Evolutionary conservation across 2,888 invertebrate species (phyloP), one percentile per base, ranked within the genome.

Genomic region (Scrobipalpa atriplicella): DNA sequence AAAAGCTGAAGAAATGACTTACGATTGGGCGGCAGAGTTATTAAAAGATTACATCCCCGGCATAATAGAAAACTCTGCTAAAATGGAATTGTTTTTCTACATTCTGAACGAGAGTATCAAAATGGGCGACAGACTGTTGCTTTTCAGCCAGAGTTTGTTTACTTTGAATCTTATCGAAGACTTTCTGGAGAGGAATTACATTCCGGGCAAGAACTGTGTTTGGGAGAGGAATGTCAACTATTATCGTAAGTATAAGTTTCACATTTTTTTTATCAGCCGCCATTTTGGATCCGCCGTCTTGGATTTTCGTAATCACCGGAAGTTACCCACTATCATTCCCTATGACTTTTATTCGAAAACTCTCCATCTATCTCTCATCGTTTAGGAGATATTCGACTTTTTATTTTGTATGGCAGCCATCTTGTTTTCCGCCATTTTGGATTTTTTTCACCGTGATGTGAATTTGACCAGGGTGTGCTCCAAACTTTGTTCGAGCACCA

Each of bases 71-170:
- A 98, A 98, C 80, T 98, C 99, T 2, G 97, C 97, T 1, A 99
- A 99, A 92, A 97, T 99, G 96, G 95, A 97, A 76, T 94, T 99
- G 58, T 96, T 99, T 78, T 97, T 99, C 86, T 96, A 96, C 74
- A 96, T 99, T 70, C 93, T 99, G 62, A 96, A 97, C 73, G 97
- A 98, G 85, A 97, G 98, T 72, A 95, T 99, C 65, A 94, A 94
- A 68, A 86, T 96, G 69, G 98, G 98, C 0, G 99, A 99, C 88
- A 95, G 99, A 70, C 93, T 99, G 67, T 93, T 99, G 66, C 95
- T 99, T 3, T 99, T 99, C 86, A 99, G 99, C 77, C 99, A 99
- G 86, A 99, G 98, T 78, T 93, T 99, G 68, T 96, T 99, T 75
- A 99, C 99, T 0, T 90, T 99, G 72, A 98, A 98, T 93, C 94